Percentiles rank a stretch among this genome's conserved stretches.
Evolutionary conservation across 2,797 vertebrate genomes (phyloP).

Genomic region (Discoglossus pictus): DNA sequence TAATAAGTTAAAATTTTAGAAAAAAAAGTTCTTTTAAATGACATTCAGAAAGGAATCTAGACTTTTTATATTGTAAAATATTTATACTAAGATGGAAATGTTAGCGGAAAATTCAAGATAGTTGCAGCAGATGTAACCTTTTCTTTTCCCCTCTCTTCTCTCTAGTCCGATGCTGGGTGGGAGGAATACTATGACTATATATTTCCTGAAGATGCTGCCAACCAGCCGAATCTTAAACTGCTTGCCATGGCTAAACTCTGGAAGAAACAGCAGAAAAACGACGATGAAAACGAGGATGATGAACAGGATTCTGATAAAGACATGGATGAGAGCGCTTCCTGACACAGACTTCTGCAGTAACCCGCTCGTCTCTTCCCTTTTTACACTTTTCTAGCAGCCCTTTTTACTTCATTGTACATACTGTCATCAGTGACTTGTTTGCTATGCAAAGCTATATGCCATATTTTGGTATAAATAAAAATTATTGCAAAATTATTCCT

Average conservation of each 20-base stretch:
- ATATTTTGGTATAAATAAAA: constrained; percentile 1
- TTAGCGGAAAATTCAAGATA: too few relatives aligned
- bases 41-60: too few relatives aligned
- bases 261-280: constrained; percentile 89
- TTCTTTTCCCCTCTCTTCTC: too few relatives aligned
- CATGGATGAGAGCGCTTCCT: constrained; percentile 64
- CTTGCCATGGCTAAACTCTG: constrained; percentile 98
- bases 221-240: constrained; percentile 96
- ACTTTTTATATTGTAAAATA: too few relatives aligned
- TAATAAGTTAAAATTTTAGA: too few relatives aligned
- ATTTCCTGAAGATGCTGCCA: constrained; percentile 96
- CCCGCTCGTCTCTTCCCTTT: not conserved
- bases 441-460: not conserved
- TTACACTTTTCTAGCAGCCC: not conserved
- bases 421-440: not conserved
- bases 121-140: too few relatives aligned
- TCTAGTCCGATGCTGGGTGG: constrained; percentile 94
- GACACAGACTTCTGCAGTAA: constrained; percentile 4
- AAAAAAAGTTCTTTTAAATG: too few relatives aligned
- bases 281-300: constrained; percentile 72
- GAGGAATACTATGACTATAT: constrained; percentile 98
- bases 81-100: too few relatives aligned
- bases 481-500: not conserved
- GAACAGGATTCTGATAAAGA: constrained; percentile 67
- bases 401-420: constrained; percentile 28